Evolutionary conservation across 2,113 vertebrate species (phyloP).

Genomic region (Ceyx cyanopectus): DNA sequence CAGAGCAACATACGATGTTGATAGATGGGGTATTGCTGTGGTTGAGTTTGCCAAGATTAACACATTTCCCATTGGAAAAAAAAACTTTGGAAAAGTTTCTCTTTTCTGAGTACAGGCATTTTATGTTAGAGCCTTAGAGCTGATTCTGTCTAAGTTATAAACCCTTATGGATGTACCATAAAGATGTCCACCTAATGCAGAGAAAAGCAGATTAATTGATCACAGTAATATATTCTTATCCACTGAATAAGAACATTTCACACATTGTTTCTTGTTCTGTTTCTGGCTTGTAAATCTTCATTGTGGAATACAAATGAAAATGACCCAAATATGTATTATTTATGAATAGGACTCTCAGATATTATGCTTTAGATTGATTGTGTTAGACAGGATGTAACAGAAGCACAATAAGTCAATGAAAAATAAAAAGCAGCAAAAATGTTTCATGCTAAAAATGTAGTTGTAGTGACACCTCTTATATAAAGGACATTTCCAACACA

Average conservation of each 20-base stretch:
- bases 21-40: not conserved
- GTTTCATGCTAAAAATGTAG: slow-evolving; percentile 67
- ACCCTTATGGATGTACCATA: slow-evolving; percentile 57
- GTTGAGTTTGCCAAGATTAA: slow-evolving; percentile 19
- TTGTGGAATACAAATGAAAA: slow-evolving; percentile 54
- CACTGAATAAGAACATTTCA: slow-evolving; percentile 40
- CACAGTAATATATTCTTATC: slow-evolving; percentile 53
- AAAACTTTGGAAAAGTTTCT: slow-evolving; percentile 48
- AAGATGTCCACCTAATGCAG: slow-evolving; percentile 63
- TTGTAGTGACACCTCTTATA: slow-evolving; percentile 45
- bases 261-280: slow-evolving; percentile 29
- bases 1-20: not conserved
- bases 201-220: slow-evolving; percentile 71
- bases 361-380: slow-evolving; percentile 68
- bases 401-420: slow-evolving; percentile 58
- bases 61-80: not conserved
- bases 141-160: slow-evolving; percentile 64
- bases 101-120: slow-evolving; percentile 31
- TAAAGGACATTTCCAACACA: slow-evolving; percentile 28
- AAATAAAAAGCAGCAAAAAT: slow-evolving; percentile 69
- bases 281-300: slow-evolving; percentile 70
- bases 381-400: slow-evolving; percentile 62
- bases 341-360: slow-evolving; percentile 65
- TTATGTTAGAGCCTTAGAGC: slow-evolving; percentile 44
- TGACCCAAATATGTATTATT: slow-evolving; percentile 68